Base-by-base conservation (phyloP, 2,797 vertebrate species). In the Telmatherina bonti region DNA sequence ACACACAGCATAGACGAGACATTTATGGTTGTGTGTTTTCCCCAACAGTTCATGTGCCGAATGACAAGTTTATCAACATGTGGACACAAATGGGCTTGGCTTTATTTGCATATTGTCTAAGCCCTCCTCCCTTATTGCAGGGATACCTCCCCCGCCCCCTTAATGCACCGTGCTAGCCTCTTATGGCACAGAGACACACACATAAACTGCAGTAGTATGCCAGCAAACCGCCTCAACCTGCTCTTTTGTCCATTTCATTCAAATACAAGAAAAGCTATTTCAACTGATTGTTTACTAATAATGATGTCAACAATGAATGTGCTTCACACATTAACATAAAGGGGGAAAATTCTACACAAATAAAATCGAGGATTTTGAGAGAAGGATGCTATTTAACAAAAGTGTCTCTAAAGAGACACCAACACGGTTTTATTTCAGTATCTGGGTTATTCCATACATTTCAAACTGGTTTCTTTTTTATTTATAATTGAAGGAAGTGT, bases 401-500 rank as follows among this genome's bases (percentile, higher is more conserved):
- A 81, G 49, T 72, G 58, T 24, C 80, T 80, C 68, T 35, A 64
- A 69, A 77, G 53, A 73, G 53, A 26, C 57, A 43, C 30, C 54
- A 12, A 18, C 11, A 15, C 22, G 57, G 54, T 72, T 79, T 79
- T 79, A 74, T 72, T 76, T 79, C 18, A 31, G 61, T 82, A 82
- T 89, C 70, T 81, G 62, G 78, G 79, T 84, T 90, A 67, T 82
- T 90, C 83, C 74, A 85, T 85, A 85, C 76, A 76, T 81, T 83
- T 82, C 55, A 62, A 63, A 67, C 67, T 73, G 84, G 90, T 89
- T 81, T 86, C 59, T 57, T 76, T 88, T 88, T 91, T 62, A 85
- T 91, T 84, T 89, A 89, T 92, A 90, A 91, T 89, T 89, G 78
- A 88, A 88, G 79, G 81, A 74, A 81, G 66, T 74, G 73, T 82